Base-by-base conservation (phyloP, 1,140 invertebrate genomes). In the Lepidurus couesii region DNA sequence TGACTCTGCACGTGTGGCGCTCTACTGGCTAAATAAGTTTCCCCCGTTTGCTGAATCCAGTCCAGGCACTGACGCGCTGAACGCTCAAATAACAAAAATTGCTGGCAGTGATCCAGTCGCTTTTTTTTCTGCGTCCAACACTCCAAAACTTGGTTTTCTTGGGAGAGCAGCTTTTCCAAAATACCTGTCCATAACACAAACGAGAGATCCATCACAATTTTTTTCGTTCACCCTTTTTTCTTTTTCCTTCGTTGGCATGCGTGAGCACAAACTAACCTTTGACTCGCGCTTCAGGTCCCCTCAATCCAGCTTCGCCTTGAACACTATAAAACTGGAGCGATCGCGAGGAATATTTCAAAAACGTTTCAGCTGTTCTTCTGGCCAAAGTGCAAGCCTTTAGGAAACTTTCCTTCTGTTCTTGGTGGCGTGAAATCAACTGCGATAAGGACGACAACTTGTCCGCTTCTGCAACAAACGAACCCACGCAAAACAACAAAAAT, bases 361-460 rank as follows among this genome's bases (percentile, higher is more conserved):
- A 98, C 26, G 95, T 97, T 86, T 98, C 96, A 0, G 96, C 96
- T 0, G 96, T 98, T 74, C 95, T 88, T 42, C 97, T 89, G 5
- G 97, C 96, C 76, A 98, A 86, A 3, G 96, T 98, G 84, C 96
- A 98, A 11, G 88, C 89, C 85, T 95, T 95, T 0, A 98, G 87
- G 85, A 98, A 98, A 6, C 95, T 96, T 86, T 98, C 97, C 84
- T 99, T 99, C 85, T 98, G 96, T 85, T 98, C 96, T 82, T 97
- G 95, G 85, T 98, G 97, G 84, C 98, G 98, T 75, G 92, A 92
- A 74, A 98, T 93, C 2, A 95, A 87, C 77, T 95, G 93, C 8
- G 90, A 89, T 44, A 97, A 90, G 84, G 89, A 84, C 3, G 87
- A 84, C 1, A 88, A 87, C 82, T 88, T 89, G 81, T 90, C 89